phyloP scores from a whole-genome alignment of 2,888 invertebrate species.

The Notodonta dromedarius region DNA sequence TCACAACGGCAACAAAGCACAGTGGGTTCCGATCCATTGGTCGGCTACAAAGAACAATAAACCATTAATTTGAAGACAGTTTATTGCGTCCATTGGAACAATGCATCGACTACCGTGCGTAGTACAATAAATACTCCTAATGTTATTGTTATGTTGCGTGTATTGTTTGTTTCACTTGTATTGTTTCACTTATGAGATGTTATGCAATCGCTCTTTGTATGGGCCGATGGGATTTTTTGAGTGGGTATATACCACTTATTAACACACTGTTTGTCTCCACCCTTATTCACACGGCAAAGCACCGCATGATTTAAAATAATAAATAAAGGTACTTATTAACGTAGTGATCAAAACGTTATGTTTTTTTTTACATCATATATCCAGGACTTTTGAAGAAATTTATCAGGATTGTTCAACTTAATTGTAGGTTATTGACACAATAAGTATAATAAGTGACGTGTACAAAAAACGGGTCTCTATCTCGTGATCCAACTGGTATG shows the following conservation, averaged over 20 bases:
- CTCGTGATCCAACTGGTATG: constrained; percentile 8
- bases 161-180: constrained; percentile 15
- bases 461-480: constrained; percentile 8
- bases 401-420: no score
- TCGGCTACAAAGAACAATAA: constrained; percentile 69
- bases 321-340: no score
- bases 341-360: no score
- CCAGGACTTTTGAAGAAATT: no score
- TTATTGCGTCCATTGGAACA: constrained; percentile 62
- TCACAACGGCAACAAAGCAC: constrained; percentile 55
- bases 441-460: no score
- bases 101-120: constrained; percentile 53
- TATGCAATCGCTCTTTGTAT: constrained; percentile 3
- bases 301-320: no score
- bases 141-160: constrained; percentile 37
- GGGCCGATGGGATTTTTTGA: background rate
- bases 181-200: constrained; percentile 8
- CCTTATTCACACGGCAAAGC: no score
- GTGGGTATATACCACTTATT: background rate
- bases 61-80: constrained; percentile 68
- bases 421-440: no score
- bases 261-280: background rate
- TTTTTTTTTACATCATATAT: no score
- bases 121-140: constrained; percentile 41
- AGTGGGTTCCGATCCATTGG: constrained; percentile 66